Base-by-base conservation (phyloP, 2,113 vertebrate genomes). In the Cairina moschata region DNA sequence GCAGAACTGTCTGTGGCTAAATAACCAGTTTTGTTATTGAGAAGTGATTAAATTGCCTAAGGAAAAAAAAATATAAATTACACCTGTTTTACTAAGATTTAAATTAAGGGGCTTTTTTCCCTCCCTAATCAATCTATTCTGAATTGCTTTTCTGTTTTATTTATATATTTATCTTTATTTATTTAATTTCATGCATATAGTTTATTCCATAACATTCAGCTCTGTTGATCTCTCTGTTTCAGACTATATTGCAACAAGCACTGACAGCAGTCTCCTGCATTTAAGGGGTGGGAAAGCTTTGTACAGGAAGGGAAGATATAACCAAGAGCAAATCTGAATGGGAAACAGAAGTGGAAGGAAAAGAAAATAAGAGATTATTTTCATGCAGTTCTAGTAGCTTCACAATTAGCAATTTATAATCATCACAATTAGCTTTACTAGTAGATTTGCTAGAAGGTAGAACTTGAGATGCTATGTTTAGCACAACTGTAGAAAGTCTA, bases 21-120 rank as follows among this genome's bases (percentile, higher is more conserved):
- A 96, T 86, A 91, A 94, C 81, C 87, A 86, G 75, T 81, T 96
- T 86, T 90, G 28, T 91, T 96, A 91, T 78, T 86, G 75, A 80
- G 83, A 96, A 90, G 65, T 80, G 59, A 97, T 96, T 91, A 91
- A 91, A 90, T 77, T 91, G 82, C 74, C 82, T 74, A 71, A 80
- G 76, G 65, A n/a, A n/a, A 77, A 91, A 84, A 81, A 10, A 52
- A 4, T 68, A 84, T n/a, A 89, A 91, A 88, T 90, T 83, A 63
- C 32, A 82, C 25, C 38, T 80, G n/a, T 20, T 91, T 94, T 92
- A 87, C 74, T 54, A 68, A 73, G 71, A 79, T 82, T 89, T 75
- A 94, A 94, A 91, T 94, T 84, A 87, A 89, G n/a, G 4, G 7
- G 6, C 46, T 32, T 13, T n/a, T 32, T 3, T 1, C 0, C 1